Evolutionary conservation across 2,797 vertebrate genomes (phyloP), one percentile per base, ranked within the genome.

Genomic region (Rhodeus uyekii): DNA sequence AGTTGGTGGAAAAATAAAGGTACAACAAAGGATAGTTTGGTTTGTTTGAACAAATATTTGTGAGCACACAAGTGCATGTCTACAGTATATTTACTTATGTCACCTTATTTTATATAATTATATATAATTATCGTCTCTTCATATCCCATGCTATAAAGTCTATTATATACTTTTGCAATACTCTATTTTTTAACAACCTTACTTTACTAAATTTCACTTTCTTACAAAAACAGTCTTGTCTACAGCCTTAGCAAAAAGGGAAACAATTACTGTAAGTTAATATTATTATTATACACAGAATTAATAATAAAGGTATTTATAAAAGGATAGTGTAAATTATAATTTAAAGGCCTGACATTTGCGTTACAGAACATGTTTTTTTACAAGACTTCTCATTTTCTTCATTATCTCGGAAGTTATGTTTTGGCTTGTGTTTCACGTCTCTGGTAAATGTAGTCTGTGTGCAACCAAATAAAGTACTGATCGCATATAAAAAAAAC

Each of bases 361-460:
- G 10, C n/a, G 53, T 27, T 58, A 58, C 53, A 58, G n/a, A n/a
- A n/a, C n/a, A n/a, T n/a, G n/a, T n/a, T n/a, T 50, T 72, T 34
- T 14, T 72, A n/a, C 50, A 72, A 72, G 0, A 34, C 44, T 2
- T 46, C 0, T 7, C n/a, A n/a, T n/a, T n/a, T 48, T 64, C 36
- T 64, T 36, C 2, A 18, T 4, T 0, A 16, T 36, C 19, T 3
- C 72, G 72, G 50, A 58, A 39, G 72, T 74, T 27, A 29, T 29
- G 24, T 29, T 16, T 27, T 63, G 27, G n/a, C 9, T 48, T 32
- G 22, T 8, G 1, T 12, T 48, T 12, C 2, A 76, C 6, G 76
- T 85, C 61, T 84, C 1, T 90, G 93, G 92, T 84, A 55, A 0
- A 83, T 91, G 87, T 1, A 63, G 94, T 93, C 27, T 6, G 80